phyloP scores from a whole-genome alignment of 2,797 vertebrate species.

The Pelodytes ibericus region DNA sequence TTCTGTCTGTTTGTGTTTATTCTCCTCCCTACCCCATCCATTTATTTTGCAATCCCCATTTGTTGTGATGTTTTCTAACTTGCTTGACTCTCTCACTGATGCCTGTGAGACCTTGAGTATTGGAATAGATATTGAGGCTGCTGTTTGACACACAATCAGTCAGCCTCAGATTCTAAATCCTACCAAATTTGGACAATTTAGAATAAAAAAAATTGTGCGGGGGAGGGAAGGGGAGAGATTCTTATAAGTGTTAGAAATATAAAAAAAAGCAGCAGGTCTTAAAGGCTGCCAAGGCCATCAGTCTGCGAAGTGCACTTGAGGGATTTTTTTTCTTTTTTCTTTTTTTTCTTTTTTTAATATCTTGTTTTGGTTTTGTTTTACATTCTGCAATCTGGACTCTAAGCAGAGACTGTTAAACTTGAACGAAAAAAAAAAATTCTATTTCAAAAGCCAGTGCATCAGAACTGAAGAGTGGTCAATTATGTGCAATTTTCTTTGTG shows the following conservation, averaged over 20 bases:
- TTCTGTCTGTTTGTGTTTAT: conserved; percentile 72
- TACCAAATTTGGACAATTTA: conserved; percentile 20
- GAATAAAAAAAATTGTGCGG: not conserved
- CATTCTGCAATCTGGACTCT: conserved; percentile 81
- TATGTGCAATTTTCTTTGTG: conserved; percentile 88
- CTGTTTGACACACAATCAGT: conserved; percentile 76
- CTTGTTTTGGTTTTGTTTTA: conserved; percentile 26
- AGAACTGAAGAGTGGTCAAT: conserved; percentile 82
- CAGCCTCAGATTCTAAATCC: conserved; percentile 60
- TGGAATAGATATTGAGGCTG: conserved; percentile 72
- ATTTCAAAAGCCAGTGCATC: conserved; percentile 82
- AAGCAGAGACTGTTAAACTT: conserved; percentile 83
- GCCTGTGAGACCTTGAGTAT: conserved; percentile 79
- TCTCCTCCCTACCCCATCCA: conserved; percentile 59
- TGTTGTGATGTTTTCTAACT: conserved; percentile 76
- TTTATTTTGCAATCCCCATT: conserved; percentile 68
- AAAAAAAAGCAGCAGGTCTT: conserved; percentile 79
- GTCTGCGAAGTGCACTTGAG: conserved; percentile 81
- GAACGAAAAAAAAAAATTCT: conserved; percentile 84
- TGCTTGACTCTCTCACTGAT: conserved; percentile 79
- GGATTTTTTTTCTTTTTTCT: conserved; percentile 67
- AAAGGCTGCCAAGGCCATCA: conserved; percentile 78
- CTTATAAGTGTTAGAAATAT: conserved; percentile 80
- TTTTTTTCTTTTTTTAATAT: conserved; percentile 55
- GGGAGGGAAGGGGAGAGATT: conserved; percentile 67